phyloP scores from a whole-genome alignment of 1,140 invertebrate genomes.

The Protaetia brevitarsis region DNA sequence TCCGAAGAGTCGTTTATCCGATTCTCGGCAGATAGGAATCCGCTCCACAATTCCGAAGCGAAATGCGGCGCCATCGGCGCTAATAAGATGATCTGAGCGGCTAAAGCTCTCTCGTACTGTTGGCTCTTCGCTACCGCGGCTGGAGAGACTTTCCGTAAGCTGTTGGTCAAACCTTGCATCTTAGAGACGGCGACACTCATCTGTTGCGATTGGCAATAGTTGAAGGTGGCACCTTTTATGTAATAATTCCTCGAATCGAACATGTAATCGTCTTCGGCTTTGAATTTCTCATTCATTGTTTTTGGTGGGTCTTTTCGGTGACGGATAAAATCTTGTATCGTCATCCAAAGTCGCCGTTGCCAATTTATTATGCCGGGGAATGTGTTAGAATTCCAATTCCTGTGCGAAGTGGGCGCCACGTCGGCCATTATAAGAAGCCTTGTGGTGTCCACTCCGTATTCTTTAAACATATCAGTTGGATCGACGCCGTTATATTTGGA shows the following conservation, averaged over 20 bases:
- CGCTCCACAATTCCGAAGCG: slow-evolving; percentile 84
- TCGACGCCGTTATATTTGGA: slow-evolving; percentile 96
- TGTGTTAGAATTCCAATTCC: slow-evolving; percentile 79
- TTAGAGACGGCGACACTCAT: slow-evolving; percentile 81
- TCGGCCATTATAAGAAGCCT: slow-evolving; percentile 81
- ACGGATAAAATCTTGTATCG: slow-evolving; percentile 62
- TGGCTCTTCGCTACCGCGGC: slow-evolving; percentile 61
- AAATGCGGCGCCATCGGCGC: slow-evolving; percentile 87
- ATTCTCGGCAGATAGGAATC: slow-evolving; percentile 62
- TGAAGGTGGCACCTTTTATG: slow-evolving; percentile 64
- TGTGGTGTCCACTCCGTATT: slow-evolving; percentile 87
- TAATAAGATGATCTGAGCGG: slow-evolving; percentile 77
- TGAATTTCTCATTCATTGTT: slow-evolving; percentile 51
- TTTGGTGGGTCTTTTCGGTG: slow-evolving; percentile 46
- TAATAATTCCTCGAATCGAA: slow-evolving; percentile 78
- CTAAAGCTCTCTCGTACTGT: slow-evolving; percentile 78
- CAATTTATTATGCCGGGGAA: slow-evolving; percentile 78
- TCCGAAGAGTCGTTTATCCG: slow-evolving; percentile 53
- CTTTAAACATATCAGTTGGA: slow-evolving; percentile 75
- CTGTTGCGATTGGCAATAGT: slow-evolving; percentile 71
- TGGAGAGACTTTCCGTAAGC: slow-evolving; percentile 58
- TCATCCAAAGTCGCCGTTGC: slow-evolving; percentile 77
- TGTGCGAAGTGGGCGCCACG: slow-evolving; percentile 77
- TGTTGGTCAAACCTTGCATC: slow-evolving; percentile 78
- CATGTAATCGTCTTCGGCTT: slow-evolving; percentile 61